Evolutionary conservation across 2,113 vertebrate genomes (phyloP), one percentile per base, ranked within the genome.

Genomic region (Porphyrio hochstetteri): DNA sequence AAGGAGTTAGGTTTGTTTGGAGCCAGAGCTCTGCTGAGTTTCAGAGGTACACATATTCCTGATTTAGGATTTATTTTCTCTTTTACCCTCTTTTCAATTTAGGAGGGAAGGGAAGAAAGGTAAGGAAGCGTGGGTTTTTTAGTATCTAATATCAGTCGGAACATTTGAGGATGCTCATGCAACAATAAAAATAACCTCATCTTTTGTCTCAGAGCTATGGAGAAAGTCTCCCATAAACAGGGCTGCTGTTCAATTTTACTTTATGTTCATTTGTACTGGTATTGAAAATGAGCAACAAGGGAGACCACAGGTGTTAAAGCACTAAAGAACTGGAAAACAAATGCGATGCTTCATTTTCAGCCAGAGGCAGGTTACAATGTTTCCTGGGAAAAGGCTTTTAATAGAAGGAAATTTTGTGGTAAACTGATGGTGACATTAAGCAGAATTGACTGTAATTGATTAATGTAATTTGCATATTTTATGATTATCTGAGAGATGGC

Each of bases 201-300:
- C 46, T 83, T 88, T 86, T 83, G 36, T 80, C 76, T 90, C 7
- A 33, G 38, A 93, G 78, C 60, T 78, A 4, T 70, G 40, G 35
- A 90, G 35, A 83, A 94, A 81, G 23, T 93, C 59, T 90, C 52
- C 70, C 28, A 40, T 88, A 90, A 91, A 86, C 56, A 90, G 76
- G 70, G 21, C 64, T 96, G 79, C 82, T 94, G 74, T 64, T 95
- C 76, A 90, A 5, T 93, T 96, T 93, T 90, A 52, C 90, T 96
- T 95, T 92, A 78, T 0, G 5, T 75, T 93, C 80, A 72, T 97
- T 94, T 95, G 56, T 93, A 64, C 90, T 92, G 44, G 69, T 93
- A 56, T 64, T 90, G 90, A 96, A 95, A 96, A 95, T 84, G 80
- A 86, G 64, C 86, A 68, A 10, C 88, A 75, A 88, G 93, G 92